Conservation (phyloP, 2,113 vertebrate genomes). For the Promerops cafer region DNA sequence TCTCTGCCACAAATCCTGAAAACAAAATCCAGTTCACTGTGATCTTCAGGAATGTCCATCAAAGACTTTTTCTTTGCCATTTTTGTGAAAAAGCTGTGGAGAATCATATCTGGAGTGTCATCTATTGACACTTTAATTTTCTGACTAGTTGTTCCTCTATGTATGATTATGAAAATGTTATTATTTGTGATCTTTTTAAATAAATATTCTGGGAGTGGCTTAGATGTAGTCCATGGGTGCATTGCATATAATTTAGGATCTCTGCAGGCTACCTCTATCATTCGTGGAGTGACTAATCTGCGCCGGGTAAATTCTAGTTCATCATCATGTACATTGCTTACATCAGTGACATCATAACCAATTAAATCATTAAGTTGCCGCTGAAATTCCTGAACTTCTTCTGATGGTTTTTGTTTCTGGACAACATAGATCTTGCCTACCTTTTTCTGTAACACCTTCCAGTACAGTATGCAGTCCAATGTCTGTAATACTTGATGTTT, state of each 20-base stretch:
- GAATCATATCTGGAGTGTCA: conserved; percentile 84
- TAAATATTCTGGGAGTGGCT: conserved; percentile 86
- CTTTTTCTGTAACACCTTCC: conserved; percentile 86
- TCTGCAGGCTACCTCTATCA: conserved; percentile 83
- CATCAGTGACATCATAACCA: conserved; percentile 93
- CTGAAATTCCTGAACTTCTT: conserved; percentile 86
- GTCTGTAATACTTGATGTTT: conserved; percentile 96
- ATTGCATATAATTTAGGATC: conserved; percentile 90
- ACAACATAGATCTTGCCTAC: conserved; percentile 88
- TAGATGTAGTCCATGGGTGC: conserved; percentile 91
- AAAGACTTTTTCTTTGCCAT: conserved; percentile 88
- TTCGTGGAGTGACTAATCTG: conserved; percentile 88
- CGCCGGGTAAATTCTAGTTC: conserved; percentile 95
- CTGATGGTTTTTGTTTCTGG: conserved; percentile 73
- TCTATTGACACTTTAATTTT: conserved; percentile 91
- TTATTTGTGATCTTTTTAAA: conserved; percentile 82
- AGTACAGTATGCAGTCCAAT: conserved; percentile 92
- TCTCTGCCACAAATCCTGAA: conserved; percentile 93
- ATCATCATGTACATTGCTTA: conserved; percentile 95
- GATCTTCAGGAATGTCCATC: conserved; percentile 84
- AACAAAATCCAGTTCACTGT: conserved; percentile 86
- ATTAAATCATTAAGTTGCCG: conserved; percentile 87
- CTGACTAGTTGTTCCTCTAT: conserved; percentile 86
- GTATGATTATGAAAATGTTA: conserved; percentile 87
- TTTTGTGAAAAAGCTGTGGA: conserved; percentile 89